A percentile compares a stretch with the other conserved stretches of the same genome.
These are phyloP conservation scores for Nothoprocta perdicaria DNA, from an alignment of 2,113 vertebrate genomes.

Conservation along the genomic window DNA sequence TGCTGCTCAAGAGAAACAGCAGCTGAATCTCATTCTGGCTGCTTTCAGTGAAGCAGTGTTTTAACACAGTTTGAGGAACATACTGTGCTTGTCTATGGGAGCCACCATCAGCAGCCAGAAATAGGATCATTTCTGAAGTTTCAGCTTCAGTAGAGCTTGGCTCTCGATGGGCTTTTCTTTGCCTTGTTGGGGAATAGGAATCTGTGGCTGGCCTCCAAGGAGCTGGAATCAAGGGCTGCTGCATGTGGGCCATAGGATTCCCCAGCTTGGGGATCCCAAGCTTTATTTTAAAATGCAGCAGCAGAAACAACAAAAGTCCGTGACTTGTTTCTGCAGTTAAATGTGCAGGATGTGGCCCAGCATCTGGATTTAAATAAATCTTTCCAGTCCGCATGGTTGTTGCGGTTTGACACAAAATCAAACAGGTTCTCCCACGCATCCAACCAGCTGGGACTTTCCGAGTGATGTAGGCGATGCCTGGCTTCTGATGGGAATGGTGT, in stretches of 20 bases:
- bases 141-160: background rate
- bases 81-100: background rate
- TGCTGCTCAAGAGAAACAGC: background rate
- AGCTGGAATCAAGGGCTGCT: background rate
- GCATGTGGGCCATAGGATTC: rapidly evolving
- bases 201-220: background rate
- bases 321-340: background rate
- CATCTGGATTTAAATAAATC: background rate
- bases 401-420: background rate
- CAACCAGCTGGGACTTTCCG: background rate
- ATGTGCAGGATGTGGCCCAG: background rate
- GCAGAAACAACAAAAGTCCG: background rate
- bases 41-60: background rate
- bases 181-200: background rate
- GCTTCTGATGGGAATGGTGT: background rate
- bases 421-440: background rate
- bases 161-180: background rate
- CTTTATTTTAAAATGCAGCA: background rate
- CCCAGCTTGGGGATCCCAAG: background rate
- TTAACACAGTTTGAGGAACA: background rate
- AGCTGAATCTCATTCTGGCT: background rate
- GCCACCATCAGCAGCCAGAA: background rate
- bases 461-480: background rate
- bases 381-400: background rate
- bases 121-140: background rate